A percentile compares a stretch with the other conserved stretches of the same genome.
Conservation (phyloP, 2,797 vertebrate species). For the Sebastes matsubarae region DNA sequence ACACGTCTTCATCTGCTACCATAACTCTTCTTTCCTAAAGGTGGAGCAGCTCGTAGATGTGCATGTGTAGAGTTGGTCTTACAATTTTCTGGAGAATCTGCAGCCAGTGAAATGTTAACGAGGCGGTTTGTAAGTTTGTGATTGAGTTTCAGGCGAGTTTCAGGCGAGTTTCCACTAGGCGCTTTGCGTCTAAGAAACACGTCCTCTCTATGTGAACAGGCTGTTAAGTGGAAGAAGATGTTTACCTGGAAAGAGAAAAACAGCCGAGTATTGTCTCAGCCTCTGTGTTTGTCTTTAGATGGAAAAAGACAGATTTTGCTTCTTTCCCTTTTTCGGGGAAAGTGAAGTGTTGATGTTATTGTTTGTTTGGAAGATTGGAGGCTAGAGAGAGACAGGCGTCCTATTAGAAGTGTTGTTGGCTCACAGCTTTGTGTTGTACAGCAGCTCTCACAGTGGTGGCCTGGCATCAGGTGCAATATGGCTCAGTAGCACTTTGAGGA, state of each 20-base stretch:
- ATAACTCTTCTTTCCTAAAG: slow-evolving; percentile 2
- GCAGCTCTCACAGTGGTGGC: slow-evolving; percentile 66
- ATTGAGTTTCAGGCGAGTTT: slow-evolving; percentile 9
- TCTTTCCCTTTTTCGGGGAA: not conserved
- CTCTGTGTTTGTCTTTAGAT: slow-evolving; percentile 27
- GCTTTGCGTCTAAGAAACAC: slow-evolving; percentile 1
- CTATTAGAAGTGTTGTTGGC: slow-evolving; percentile 70
- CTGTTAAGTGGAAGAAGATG: slow-evolving; percentile 30
- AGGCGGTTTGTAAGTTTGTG: slow-evolving; percentile 12
- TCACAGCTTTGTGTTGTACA: slow-evolving; percentile 58
- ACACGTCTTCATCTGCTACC: not conserved
- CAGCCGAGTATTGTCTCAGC: slow-evolving; percentile 20
- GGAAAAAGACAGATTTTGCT: slow-evolving; percentile 29
- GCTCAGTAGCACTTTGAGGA: slow-evolving; percentile 66
- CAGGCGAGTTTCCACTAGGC: not conserved
- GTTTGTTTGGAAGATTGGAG: slow-evolving; percentile 69
- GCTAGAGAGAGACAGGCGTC: slow-evolving; percentile 62
- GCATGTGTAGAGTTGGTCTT: not conserved
- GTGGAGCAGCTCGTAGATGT: not conserved
- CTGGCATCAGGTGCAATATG: slow-evolving; percentile 73
- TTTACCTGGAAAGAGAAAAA: slow-evolving; percentile 42
- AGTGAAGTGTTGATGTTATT: slow-evolving; percentile 55
- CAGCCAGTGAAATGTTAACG: slow-evolving; percentile 32
- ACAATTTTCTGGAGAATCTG: slow-evolving; percentile 4
- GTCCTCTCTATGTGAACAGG: not conserved